Conservation (phyloP, 2,888 invertebrate genomes). For the Leptopilina myrica region DNA sequence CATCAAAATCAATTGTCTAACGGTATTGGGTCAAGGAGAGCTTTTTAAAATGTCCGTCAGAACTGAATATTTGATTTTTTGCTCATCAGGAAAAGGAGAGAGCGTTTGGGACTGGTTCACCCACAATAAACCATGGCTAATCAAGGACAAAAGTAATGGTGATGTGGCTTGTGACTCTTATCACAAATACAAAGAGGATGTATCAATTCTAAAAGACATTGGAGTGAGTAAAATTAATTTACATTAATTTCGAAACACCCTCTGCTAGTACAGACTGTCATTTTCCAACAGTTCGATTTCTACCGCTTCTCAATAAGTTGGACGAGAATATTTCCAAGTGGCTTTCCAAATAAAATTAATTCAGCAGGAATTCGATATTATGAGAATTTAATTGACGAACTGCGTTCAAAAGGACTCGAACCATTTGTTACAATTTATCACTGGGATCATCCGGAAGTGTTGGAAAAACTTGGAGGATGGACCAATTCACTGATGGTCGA, state of each 20-base stretch:
- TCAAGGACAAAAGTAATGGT: constrained; percentile 80
- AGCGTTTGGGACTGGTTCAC: constrained; percentile 81
- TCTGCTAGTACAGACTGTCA: too few species aligned
- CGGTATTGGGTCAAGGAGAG: too few species aligned
- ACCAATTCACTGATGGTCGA: constrained; percentile 80
- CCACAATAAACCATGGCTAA: constrained; percentile 78
- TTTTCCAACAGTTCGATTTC: constrained; percentile 56
- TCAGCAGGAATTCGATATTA: constrained; percentile 82
- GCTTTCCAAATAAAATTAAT: constrained; percentile 78
- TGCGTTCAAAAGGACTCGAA: constrained; percentile 78
- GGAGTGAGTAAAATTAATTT: constrained; percentile 53
- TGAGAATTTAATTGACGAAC: constrained; percentile 80
- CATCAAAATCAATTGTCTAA: too few species aligned
- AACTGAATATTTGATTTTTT: too few species aligned
- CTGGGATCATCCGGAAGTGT: constrained; percentile 81
- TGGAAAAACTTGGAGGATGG: constrained; percentile 82
- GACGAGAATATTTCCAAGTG: constrained; percentile 83
- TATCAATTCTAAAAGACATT: constrained; percentile 55
- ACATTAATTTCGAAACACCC: too few species aligned
- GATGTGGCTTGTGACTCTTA: constrained; percentile 85
- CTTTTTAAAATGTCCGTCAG: too few species aligned
- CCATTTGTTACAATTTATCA: constrained; percentile 83
- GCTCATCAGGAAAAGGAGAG: constrained; percentile 80
- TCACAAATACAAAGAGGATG: constrained; percentile 80
- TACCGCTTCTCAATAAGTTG: constrained; percentile 83